Conservation (phyloP, 2,113 vertebrate species). For the Micronycteris hirsuta region DNA sequence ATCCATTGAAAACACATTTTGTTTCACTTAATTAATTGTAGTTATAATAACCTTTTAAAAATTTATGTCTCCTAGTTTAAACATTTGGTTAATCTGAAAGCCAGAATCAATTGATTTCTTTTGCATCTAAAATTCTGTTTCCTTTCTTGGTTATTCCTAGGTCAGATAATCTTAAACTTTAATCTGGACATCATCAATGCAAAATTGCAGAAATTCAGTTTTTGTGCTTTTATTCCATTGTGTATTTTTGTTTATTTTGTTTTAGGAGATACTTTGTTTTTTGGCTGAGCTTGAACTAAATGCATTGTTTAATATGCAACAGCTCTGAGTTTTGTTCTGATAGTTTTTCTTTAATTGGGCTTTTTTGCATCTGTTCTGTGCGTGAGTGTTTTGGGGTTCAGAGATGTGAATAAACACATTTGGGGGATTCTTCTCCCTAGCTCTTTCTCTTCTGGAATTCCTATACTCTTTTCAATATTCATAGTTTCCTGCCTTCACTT, state of each 20-base stretch:
- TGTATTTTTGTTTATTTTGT: background rate
- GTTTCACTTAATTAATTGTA: background rate
- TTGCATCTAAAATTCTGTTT: background rate
- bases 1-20: background rate
- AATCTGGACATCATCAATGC: background rate
- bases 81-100: background rate
- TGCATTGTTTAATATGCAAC: background rate
- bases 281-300: background rate
- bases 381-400: background rate
- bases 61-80: background rate
- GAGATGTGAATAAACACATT: background rate
- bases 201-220: background rate
- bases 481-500: background rate
- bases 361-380: background rate
- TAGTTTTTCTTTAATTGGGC: background rate
- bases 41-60: background rate
- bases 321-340: background rate
- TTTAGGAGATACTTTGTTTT: background rate
- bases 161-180: background rate
- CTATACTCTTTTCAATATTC: background rate
- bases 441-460: background rate
- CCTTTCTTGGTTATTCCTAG: background rate
- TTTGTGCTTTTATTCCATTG: background rate
- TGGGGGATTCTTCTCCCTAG: background rate
- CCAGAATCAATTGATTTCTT: background rate